These are phyloP conservation scores for Ophonus ardosiacus DNA, from an alignment of 2,888 invertebrate genomes.

Conservation along the genomic window DNA sequence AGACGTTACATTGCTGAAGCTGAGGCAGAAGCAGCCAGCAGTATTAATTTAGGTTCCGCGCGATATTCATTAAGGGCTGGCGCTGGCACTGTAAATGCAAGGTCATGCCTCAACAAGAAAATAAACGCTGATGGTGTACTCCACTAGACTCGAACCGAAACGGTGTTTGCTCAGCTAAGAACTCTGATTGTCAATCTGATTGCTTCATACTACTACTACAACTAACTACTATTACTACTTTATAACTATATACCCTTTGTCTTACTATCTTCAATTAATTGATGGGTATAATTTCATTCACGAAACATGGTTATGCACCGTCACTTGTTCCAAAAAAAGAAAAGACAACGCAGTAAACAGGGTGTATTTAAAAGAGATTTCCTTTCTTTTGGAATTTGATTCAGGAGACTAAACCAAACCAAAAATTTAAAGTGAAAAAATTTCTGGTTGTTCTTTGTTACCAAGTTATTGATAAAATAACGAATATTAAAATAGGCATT, in stretches of 20 bases:
- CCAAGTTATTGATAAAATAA: too few species aligned
- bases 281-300: too few species aligned
- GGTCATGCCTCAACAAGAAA: conserved; percentile 56
- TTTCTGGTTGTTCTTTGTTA: too few species aligned
- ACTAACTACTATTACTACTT: neutral
- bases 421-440: too few species aligned
- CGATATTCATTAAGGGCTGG: conserved; percentile 56
- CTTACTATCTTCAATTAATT: neutral
- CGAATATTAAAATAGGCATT: too few species aligned
- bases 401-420: too few species aligned
- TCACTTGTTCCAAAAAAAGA: too few species aligned
- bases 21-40: neutral
- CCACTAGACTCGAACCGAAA: neutral
- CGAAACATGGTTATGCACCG: too few species aligned
- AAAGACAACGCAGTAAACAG: too few species aligned
- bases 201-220: neutral
- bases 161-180: conserved; percentile 23
- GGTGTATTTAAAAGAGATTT: too few species aligned
- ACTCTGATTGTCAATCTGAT: conserved; percentile 27
- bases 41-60: conserved; percentile 62
- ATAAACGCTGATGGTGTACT: conserved; percentile 54
- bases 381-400: too few species aligned
- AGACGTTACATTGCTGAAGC: neutral
- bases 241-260: neutral
- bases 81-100: conserved; percentile 53